These are phyloP conservation scores for Thamnaconus septentrionalis DNA, from an alignment of 2,113 vertebrate genomes.

Conservation along the genomic window DNA sequence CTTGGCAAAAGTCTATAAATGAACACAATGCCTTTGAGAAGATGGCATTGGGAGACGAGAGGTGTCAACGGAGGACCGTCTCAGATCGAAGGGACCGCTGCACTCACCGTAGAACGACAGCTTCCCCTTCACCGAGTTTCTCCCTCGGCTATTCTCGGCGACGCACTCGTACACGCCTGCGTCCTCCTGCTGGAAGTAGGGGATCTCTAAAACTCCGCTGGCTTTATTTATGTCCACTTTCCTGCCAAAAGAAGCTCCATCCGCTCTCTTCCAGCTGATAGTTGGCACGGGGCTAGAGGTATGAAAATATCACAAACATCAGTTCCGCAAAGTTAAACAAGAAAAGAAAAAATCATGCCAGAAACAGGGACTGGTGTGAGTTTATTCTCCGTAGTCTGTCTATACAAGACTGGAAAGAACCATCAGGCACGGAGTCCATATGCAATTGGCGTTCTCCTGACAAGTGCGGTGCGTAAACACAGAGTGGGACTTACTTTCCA, in stretches of 20 bases:
- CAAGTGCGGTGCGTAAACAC: slow-evolving; percentile 7
- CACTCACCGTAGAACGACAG: slow-evolving; percentile 90
- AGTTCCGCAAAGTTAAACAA: slow-evolving; percentile 11
- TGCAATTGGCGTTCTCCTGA: not conserved
- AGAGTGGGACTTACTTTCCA: slow-evolving; percentile 87
- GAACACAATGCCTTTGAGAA: slow-evolving; percentile 8
- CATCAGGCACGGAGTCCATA: slow-evolving; percentile 8
- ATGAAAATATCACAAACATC: slow-evolving; percentile 5
- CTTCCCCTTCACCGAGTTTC: slow-evolving; percentile 86
- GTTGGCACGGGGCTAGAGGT: slow-evolving; percentile 84
- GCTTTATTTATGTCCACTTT: slow-evolving; percentile 87
- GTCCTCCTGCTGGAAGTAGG: slow-evolving; percentile 92
- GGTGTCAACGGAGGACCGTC: slow-evolving; percentile 8
- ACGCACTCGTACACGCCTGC: slow-evolving; percentile 87
- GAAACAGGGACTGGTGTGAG: not conserved
- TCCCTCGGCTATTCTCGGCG: slow-evolving; percentile 89
- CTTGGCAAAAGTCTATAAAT: slow-evolving; percentile 30
- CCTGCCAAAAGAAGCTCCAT: slow-evolving; percentile 82
- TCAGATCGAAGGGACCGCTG: slow-evolving; percentile 39
- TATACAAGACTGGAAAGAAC: slow-evolving; percentile 12
- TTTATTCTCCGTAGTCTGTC: slow-evolving; percentile 7
- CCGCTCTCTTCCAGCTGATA: slow-evolving; percentile 86
- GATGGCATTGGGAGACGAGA: slow-evolving; percentile 12
- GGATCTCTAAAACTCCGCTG: slow-evolving; percentile 87
- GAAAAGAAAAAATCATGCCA: slow-evolving; percentile 12